These are phyloP conservation scores for Myotis pilosus DNA, from an alignment of 2,797 vertebrate genomes.

Conservation along the genomic window DNA sequence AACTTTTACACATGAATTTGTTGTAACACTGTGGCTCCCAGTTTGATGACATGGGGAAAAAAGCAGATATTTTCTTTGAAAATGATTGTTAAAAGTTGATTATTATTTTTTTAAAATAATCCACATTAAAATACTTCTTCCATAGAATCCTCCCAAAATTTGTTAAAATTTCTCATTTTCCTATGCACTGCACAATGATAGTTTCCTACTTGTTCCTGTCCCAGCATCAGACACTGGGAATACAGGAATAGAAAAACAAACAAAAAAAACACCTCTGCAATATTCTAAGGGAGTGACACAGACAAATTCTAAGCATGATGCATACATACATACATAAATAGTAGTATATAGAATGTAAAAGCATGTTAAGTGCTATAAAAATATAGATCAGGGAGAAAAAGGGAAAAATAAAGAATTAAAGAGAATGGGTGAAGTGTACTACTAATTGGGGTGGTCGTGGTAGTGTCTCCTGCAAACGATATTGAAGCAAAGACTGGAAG, in stretches of 20 bases:
- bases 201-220: background rate
- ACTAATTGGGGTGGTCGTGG: background rate
- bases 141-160: background rate
- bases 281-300: too few species aligned
- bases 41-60: background rate
- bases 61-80: background rate
- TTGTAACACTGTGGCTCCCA: background rate
- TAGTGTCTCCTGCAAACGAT: background rate
- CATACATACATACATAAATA: too few species aligned
- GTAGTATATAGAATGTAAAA: background rate
- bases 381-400: background rate
- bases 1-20: background rate
- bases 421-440: background rate
- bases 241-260: background rate
- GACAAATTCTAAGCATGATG: too few species aligned
- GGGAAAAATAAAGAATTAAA: background rate
- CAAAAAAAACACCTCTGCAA: background rate
- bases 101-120: background rate
- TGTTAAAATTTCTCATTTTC: background rate
- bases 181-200: background rate
- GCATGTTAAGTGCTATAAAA: background rate
- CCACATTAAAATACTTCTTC: background rate
- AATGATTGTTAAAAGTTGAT: background rate
- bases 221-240: rapidly evolving
- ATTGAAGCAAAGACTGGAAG: background rate